Conservation (phyloP, 1,140 invertebrate species). For the Conus betulinus region DNA sequence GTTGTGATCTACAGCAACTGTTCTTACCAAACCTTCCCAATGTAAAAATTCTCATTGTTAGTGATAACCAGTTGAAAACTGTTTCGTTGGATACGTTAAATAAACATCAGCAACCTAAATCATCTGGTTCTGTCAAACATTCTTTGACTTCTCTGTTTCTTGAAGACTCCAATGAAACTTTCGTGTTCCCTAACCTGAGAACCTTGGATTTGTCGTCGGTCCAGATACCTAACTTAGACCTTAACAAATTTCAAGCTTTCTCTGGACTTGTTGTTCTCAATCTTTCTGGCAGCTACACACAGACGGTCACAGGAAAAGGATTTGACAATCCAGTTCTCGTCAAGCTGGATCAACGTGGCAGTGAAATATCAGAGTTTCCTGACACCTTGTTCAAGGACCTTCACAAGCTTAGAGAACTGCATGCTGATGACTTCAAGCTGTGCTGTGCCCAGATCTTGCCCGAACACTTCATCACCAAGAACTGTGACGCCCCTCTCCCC, state of each 20-base stretch:
- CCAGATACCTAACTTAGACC: neutral
- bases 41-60: neutral
- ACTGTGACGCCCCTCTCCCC: slow-evolving; percentile 41
- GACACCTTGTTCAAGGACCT: slow-evolving; percentile 14
- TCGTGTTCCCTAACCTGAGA: neutral
- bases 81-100: neutral
- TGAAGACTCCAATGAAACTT: neutral
- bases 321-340: too few relatives aligned
- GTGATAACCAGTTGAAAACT: neutral
- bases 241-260: neutral
- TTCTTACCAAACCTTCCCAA: neutral
- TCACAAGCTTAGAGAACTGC: neutral
- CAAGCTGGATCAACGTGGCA: too few relatives aligned
- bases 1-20: neutral
- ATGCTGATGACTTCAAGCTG: slow-evolving; percentile 44
- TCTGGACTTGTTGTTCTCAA: too few relatives aligned
- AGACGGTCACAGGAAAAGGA: neutral
- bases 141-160: neutral
- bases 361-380: neutral
- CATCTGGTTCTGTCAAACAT: neutral
- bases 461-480: neutral
- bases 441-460: slow-evolving; percentile 44
- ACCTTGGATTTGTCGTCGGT: neutral
- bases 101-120: neutral
- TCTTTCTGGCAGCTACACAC: neutral